A percentile compares a stretch with the other conserved stretches of the same genome.
Conservation (phyloP, 2,113 vertebrate genomes). For the Sus scrofa region DNA sequence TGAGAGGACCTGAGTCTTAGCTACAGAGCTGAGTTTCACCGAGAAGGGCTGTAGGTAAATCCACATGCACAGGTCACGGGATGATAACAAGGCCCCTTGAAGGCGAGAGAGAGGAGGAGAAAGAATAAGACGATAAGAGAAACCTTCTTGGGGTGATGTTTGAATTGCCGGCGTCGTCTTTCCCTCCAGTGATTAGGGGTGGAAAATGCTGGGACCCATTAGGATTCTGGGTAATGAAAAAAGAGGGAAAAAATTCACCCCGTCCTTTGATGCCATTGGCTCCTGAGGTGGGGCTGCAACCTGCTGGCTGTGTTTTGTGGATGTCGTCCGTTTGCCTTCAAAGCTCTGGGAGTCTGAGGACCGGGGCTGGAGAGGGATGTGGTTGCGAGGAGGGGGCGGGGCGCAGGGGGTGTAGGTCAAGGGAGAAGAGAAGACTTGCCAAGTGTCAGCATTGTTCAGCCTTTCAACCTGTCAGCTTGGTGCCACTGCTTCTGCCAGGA, state of each 20-base stretch:
- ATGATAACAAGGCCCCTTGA: not conserved
- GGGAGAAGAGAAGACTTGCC: conserved; percentile 55
- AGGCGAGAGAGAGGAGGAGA: not conserved
- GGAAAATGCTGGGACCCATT: not conserved
- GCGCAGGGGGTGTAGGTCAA: not conserved
- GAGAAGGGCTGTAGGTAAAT: not conserved
- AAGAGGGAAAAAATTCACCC: not conserved
- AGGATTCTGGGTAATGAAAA: not conserved
- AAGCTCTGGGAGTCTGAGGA: not conserved
- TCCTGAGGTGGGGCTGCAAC: not conserved
- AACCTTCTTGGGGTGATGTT: not conserved
- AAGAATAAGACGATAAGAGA: not conserved
- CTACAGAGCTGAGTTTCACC: not conserved
- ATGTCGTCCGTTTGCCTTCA: not conserved
- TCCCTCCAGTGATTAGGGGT: not conserved
- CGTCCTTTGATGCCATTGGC: not conserved
- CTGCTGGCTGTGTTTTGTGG: not conserved
- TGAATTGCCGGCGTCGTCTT: not conserved
- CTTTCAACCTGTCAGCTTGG: conserved; percentile 78
- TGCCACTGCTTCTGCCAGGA: conserved; percentile 73
- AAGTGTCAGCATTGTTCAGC: conserved; percentile 75
- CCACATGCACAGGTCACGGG: rapidly evolving
- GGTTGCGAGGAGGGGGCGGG: rapidly evolving
- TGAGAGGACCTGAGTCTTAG: not conserved
- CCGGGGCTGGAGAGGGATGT: not conserved